phyloP scores from a whole-genome alignment of 1,140 invertebrate genomes.

The Vanessa atalanta region DNA sequence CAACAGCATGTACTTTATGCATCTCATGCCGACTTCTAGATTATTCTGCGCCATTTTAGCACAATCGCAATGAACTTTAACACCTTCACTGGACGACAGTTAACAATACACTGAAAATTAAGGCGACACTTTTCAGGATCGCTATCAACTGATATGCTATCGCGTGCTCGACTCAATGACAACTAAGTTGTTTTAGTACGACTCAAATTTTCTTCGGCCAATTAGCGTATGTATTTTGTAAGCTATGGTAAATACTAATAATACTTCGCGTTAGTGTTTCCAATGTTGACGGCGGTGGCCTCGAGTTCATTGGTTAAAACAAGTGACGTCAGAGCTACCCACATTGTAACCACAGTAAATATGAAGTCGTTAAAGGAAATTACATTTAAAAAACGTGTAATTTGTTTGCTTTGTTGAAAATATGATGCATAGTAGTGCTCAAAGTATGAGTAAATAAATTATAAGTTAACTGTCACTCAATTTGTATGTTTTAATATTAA shows the following conservation, averaged over 20 bases:
- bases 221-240: constrained; percentile 43
- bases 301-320: constrained; percentile 22
- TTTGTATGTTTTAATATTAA: too few species aligned
- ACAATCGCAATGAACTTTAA: constrained; percentile 6
- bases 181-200: constrained; percentile 43
- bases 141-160: constrained; percentile 59
- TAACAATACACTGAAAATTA: constrained; percentile 44
- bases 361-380: not conserved
- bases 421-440: not conserved
- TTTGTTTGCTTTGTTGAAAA: not conserved
- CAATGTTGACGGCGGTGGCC: constrained; percentile 14
- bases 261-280: constrained; percentile 30
- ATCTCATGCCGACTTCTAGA: constrained; percentile 87
- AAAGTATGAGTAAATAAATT: too few species aligned
- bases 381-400: not conserved
- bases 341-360: not conserved
- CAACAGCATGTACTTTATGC: constrained; percentile 92
- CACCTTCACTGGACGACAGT: constrained; percentile 32
- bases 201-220: constrained; percentile 56
- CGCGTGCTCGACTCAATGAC: constrained; percentile 43
- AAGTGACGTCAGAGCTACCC: constrained; percentile 28
- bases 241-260: constrained; percentile 43
- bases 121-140: constrained; percentile 35
- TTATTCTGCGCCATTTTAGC: constrained; percentile 80
- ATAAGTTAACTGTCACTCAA: too few species aligned